Conservation (phyloP, 2,113 vertebrate genomes). For the Pygoscelis antarcticus region DNA sequence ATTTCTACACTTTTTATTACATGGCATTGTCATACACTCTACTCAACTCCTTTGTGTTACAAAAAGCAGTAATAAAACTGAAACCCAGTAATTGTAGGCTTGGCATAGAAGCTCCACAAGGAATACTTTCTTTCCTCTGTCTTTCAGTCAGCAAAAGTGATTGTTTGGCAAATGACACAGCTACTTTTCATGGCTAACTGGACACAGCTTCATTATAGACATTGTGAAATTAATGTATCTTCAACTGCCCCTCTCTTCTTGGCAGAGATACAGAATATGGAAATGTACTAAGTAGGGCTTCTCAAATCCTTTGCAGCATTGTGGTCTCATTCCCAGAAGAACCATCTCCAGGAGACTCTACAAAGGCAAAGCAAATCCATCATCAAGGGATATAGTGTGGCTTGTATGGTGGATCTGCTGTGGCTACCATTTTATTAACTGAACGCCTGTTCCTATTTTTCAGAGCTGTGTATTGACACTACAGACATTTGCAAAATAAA, state of each 20-base stretch:
- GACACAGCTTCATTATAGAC: background rate
- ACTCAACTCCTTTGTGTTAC: background rate
- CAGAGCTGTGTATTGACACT: background rate
- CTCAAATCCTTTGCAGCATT: background rate
- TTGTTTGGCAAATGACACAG: fast-evolving
- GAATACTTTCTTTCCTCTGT: background rate
- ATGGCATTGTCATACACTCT: background rate
- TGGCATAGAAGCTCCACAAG: background rate
- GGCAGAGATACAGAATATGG: background rate
- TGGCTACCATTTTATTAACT: background rate
- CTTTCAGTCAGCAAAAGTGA: background rate
- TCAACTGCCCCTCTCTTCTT: background rate
- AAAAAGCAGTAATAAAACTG: background rate
- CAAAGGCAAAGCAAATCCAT: background rate
- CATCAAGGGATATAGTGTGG: background rate
- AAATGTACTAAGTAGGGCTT: background rate
- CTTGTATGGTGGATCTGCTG: background rate
- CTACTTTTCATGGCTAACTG: background rate
- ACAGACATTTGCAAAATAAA: background rate
- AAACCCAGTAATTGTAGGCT: background rate
- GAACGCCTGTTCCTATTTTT: background rate
- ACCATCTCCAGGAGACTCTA: background rate
- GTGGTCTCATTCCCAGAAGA: background rate
- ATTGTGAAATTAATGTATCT: background rate
- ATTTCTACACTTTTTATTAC: background rate